Evolutionary conservation across 2,113 vertebrate genomes (phyloP).

Genomic region (Lichenostomus cassidix): DNA sequence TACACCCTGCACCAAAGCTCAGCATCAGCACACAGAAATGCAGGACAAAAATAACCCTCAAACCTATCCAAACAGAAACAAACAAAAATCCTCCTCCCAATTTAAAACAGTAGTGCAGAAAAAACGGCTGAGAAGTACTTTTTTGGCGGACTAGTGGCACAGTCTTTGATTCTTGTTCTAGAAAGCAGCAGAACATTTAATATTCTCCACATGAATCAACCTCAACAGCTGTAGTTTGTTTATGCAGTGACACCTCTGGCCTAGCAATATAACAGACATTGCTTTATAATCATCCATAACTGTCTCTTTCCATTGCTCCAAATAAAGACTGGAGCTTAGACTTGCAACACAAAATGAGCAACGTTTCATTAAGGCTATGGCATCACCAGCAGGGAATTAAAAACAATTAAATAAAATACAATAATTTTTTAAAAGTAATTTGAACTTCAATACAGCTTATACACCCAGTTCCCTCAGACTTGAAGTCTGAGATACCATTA

Average conservation of each 20-base stretch:
- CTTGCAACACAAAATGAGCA: fast-evolving
- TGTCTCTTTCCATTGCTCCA: not conserved
- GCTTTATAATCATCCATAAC: not conserved
- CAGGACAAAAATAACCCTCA: not conserved
- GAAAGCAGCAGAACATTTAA: not conserved
- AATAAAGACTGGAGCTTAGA: not conserved
- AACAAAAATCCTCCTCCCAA: not conserved
- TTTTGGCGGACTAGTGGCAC: fast-evolving
- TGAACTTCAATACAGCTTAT: not conserved
- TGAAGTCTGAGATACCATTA: not conserved
- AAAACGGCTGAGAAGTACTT: not conserved
- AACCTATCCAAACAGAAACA: not conserved
- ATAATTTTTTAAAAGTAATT: not conserved
- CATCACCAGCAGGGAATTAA: not conserved
- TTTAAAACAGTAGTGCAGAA: not conserved
- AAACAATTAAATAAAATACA: not conserved
- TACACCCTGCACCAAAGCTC: conserved; percentile 80
- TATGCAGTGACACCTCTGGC: not conserved
- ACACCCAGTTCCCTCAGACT: not conserved
- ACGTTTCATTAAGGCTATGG: not conserved
- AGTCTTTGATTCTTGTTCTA: not conserved
- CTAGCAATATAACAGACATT: not conserved
- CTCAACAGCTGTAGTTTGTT: not conserved
- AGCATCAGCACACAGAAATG: not conserved
- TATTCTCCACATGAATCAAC: not conserved